Conservation (phyloP, 92 coral and sea anemone genomes). For the Phenganax stokvisi region DNA sequence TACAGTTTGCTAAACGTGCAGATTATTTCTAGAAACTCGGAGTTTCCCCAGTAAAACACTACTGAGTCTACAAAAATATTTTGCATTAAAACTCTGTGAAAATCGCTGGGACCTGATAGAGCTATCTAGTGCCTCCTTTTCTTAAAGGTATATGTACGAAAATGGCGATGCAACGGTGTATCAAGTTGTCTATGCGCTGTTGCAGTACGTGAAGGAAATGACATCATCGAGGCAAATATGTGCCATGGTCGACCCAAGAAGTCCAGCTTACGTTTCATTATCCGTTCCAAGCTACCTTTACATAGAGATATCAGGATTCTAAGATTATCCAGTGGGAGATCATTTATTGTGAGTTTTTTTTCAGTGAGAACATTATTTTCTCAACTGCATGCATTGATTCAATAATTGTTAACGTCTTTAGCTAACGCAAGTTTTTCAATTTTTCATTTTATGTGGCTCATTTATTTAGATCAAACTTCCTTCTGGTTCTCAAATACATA, state of each 20-base stretch:
- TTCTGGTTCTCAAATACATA: constrained; percentile 64
- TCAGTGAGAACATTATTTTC: neutral
- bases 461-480: constrained; percentile 65
- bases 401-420: neutral
- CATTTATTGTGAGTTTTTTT: constrained; percentile 21
- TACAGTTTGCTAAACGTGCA: neutral
- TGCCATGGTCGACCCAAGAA: constrained; percentile 63
- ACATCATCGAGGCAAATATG: constrained; percentile 86
- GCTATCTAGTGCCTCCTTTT: neutral
- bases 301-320: constrained; percentile 60
- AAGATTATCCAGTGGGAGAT: constrained; percentile 48
- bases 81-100: too few relatives aligned
- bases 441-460: neutral
- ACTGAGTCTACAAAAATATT: too few relatives aligned
- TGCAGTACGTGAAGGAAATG: constrained; percentile 64
- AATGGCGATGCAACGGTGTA: constrained; percentile 61
- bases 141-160: constrained; percentile 65
- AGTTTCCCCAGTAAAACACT: neutral
- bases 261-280: constrained; percentile 66
- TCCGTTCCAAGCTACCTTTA: constrained; percentile 62
- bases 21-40: neutral
- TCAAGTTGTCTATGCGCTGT: constrained; percentile 77
- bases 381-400: neutral
- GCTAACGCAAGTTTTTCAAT: neutral
- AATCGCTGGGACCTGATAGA: too few relatives aligned